Percentiles rank a stretch among this genome's conserved stretches.
phyloP scores from a whole-genome alignment of 2,888 invertebrate genomes.

The Calameuta idolon region DNA sequence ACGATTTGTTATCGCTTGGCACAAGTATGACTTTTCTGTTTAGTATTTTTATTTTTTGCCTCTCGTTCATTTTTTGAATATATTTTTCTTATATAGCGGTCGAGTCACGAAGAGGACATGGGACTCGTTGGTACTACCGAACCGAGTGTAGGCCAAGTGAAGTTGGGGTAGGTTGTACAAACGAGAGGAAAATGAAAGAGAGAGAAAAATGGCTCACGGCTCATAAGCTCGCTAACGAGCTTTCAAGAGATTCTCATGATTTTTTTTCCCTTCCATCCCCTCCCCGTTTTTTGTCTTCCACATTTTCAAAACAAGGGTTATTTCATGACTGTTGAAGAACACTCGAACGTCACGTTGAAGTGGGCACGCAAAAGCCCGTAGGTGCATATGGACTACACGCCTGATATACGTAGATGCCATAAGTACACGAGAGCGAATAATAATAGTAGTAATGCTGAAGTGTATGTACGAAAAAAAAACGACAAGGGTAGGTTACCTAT shows the following conservation, averaged over 20 bases:
- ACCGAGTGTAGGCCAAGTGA: too few species aligned
- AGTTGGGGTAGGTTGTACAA: neutral
- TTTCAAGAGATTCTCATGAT: conserved; percentile 42
- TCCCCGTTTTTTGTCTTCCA: conserved; percentile 12
- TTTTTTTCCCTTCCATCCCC: conserved; percentile 26
- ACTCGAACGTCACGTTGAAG: conserved; percentile 35
- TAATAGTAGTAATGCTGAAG: too few species aligned
- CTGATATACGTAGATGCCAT: neutral
- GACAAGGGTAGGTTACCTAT: too few species aligned
- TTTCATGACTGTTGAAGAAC: conserved; percentile 42
- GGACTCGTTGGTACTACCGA: too few species aligned
- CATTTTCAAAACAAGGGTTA: conserved; percentile 28
- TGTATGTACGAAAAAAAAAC: too few species aligned
- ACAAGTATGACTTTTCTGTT: conserved; percentile 35
- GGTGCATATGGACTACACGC: too few species aligned
- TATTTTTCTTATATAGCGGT: too few species aligned
- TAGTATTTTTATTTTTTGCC: conserved; percentile 25
- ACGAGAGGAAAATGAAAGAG: conserved; percentile 19
- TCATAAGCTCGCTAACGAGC: conserved; percentile 58
- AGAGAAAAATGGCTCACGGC: conserved; percentile 14
- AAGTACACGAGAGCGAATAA: neutral
- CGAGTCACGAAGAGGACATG: conserved; percentile 13
- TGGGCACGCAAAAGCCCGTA: too few species aligned
- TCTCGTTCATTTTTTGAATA: neutral
- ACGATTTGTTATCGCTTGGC: neutral